A percentile compares a stretch with the other conserved stretches of the same genome.
Conservation (phyloP, 2,113 vertebrate species). For the Salvelinus namaycush region DNA sequence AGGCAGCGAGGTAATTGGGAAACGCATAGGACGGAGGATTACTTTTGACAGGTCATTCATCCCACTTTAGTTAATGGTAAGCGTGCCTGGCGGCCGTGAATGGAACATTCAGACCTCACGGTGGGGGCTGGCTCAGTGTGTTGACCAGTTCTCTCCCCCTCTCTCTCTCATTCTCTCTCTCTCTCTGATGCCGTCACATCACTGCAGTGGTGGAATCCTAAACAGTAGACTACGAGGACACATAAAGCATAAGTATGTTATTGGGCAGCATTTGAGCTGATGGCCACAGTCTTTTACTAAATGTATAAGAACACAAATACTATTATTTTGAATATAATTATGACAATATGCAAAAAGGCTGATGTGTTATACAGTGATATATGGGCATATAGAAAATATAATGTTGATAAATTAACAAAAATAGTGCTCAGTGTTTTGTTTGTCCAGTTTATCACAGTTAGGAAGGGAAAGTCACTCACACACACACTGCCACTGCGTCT, state of each 20-base stretch:
- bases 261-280: background rate
- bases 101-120: constrained; percentile 80
- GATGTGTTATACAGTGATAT: no score
- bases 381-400: no score
- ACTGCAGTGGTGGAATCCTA: constrained; percentile 10
- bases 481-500: constrained; percentile 30
- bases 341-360: no score
- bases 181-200: constrained; percentile 8
- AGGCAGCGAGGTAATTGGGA: constrained; percentile 83
- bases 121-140: constrained; percentile 74
- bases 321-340: no score
- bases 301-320: no score
- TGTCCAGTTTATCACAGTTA: constrained; percentile 31
- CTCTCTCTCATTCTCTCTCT: background rate
- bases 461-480: constrained; percentile 22
- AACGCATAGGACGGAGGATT: constrained; percentile 89
- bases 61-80: constrained; percentile 89
- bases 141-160: constrained; percentile 43
- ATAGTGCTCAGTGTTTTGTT: constrained; percentile 17
- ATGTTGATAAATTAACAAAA: no score
- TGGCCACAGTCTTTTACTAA: no score
- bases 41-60: constrained; percentile 92
- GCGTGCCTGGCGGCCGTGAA: constrained; percentile 79
- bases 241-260: background rate
- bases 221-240: background rate